Evolutionary conservation across 2,113 vertebrate species (phyloP).

Genomic region (Pampusana beccarii): DNA sequence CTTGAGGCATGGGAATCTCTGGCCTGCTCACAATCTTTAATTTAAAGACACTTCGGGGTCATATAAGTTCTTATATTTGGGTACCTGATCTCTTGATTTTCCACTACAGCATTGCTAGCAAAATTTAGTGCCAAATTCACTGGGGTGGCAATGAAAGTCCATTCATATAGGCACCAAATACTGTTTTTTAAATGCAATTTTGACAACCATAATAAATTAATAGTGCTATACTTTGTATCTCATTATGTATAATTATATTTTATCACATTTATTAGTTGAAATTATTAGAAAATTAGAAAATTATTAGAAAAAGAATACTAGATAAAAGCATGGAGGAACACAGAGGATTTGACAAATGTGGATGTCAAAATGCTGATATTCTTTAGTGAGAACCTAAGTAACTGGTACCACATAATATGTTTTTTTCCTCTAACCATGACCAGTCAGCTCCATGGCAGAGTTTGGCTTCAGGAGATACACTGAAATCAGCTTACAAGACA

Average conservation of each 20-base stretch:
- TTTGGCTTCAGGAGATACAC: background rate
- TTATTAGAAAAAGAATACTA: background rate
- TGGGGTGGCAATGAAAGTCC: background rate
- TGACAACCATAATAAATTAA: background rate
- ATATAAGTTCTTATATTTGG: background rate
- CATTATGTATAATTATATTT: background rate
- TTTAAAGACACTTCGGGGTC: background rate
- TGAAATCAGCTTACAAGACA: background rate
- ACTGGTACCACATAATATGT: background rate
- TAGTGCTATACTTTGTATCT: background rate
- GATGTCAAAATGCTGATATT: background rate
- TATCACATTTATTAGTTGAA: background rate
- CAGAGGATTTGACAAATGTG: background rate
- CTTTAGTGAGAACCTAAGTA: background rate
- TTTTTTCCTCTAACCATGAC: background rate
- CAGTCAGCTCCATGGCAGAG: background rate
- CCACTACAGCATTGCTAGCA: background rate
- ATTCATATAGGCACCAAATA: background rate
- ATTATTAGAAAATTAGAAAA: too few species aligned
- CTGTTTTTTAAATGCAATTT: background rate
- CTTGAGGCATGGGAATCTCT: background rate
- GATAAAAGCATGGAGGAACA: background rate
- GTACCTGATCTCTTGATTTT: slow-evolving; percentile 1
- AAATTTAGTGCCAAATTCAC: slow-evolving; percentile 15
- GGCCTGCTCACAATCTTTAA: background rate